A percentile compares a stretch with the other conserved stretches of the same genome.
These are phyloP conservation scores for Enchytraeus crypticus DNA, from an alignment of 2,888 invertebrate species.

Conservation along the genomic window DNA sequence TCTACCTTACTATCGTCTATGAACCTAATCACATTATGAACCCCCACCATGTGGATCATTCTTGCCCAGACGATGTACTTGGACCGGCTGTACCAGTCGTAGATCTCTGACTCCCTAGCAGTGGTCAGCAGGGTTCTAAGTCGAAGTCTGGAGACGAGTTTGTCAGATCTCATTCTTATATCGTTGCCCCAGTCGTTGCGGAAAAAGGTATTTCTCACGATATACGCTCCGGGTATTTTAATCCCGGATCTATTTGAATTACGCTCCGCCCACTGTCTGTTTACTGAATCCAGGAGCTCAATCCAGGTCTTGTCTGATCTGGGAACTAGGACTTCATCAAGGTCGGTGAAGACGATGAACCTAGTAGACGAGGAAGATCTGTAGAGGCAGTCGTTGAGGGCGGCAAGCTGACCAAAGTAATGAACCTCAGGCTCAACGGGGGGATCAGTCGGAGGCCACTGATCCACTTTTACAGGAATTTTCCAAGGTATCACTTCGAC, in stretches of 20 bases:
- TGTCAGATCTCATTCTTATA: conserved; percentile 15
- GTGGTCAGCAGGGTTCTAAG: conserved; percentile 55
- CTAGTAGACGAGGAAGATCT: conserved; percentile 17
- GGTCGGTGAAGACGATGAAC: conserved; percentile 23
- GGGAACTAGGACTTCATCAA: conserved; percentile 25
- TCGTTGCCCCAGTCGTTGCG: conserved; percentile 9
- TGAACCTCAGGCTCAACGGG: conserved; percentile 17
- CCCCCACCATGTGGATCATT: conserved; percentile 2
- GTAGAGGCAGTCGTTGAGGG: conserved; percentile 29
- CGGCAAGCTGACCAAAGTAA: conserved; percentile 27
- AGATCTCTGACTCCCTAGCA: conserved; percentile 67
- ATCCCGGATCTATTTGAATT: not conserved
- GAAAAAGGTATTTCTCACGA: conserved; percentile 71
- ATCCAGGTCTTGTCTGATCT: conserved; percentile 12
- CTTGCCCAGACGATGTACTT: conserved; percentile 57
- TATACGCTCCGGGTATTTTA: conserved; percentile 63
- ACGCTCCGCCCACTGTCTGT: not conserved
- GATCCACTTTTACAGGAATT: conserved; percentile 20
- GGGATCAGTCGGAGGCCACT: conserved; percentile 8
- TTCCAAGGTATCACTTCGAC: conserved; percentile 23
- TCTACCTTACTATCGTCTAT: not conserved
- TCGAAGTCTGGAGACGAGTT: not conserved
- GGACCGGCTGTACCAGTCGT: conserved; percentile 67
- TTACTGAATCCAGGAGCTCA: conserved; percentile 3
- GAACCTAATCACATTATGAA: conserved; percentile 7